phyloP scores from a whole-genome alignment of 2,888 invertebrate species.

The Plagodis pulveraria region DNA sequence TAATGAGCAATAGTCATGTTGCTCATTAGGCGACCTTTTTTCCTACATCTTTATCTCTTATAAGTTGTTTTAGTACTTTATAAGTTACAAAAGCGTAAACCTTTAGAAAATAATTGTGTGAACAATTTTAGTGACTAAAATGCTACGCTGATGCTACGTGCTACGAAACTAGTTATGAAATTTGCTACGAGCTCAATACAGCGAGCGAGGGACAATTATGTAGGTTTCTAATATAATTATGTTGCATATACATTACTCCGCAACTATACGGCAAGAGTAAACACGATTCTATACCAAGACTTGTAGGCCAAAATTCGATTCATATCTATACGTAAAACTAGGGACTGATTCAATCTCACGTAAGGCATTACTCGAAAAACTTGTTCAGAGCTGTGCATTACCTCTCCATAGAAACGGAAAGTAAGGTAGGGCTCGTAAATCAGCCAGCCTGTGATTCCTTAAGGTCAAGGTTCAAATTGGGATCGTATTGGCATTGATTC shows the following conservation, averaged over 20 bases:
- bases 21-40: too few species aligned
- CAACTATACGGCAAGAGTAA: too few species aligned
- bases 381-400: constrained; percentile 8
- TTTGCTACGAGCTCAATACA: constrained; percentile 24
- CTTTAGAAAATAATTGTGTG: too few species aligned
- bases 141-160: constrained; percentile 24
- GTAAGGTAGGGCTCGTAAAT: constrained; percentile 34
- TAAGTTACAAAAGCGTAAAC: too few species aligned
- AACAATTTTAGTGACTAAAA: too few species aligned
- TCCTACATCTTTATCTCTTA: too few species aligned
- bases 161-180: constrained; percentile 21
- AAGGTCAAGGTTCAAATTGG: constrained; percentile 28
- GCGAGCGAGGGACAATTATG: constrained; percentile 4
- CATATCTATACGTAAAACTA: not conserved
- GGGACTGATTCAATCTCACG: constrained; percentile 7
- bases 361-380: constrained; percentile 11
- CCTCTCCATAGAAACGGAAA: constrained; percentile 24
- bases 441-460: constrained; percentile 22
- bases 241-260: too few species aligned
- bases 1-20: too few species aligned
- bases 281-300: too few species aligned
- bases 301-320: too few species aligned
- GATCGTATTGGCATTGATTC: constrained; percentile 12
- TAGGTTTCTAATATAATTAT: too few species aligned
- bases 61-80: too few species aligned